Conservation (phyloP, 2,113 vertebrate genomes). For the Silurus meridionalis region DNA sequence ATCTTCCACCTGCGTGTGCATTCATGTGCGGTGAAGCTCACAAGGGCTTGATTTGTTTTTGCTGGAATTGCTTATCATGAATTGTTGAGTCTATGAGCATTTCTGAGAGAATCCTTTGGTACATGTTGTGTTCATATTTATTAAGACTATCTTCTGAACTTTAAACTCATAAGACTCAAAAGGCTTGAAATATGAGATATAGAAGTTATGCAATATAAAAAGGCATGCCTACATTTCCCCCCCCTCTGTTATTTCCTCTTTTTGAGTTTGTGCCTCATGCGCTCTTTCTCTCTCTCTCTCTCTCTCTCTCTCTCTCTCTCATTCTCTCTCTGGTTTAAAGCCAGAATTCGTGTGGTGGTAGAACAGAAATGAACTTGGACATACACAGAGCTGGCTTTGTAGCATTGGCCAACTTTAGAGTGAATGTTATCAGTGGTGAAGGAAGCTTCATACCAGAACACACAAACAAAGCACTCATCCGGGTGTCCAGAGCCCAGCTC, state of each 20-base stretch:
- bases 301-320: background rate
- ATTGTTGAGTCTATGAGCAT: background rate
- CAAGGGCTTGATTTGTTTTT: slow-evolving; percentile 1
- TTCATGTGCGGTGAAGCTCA: background rate
- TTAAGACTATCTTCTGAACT: background rate
- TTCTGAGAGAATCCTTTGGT: background rate
- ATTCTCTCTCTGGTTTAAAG: background rate
- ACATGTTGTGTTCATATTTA: background rate
- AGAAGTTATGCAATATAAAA: slow-evolving; percentile 19
- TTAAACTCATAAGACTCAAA: background rate
- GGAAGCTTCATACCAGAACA: slow-evolving; percentile 33
- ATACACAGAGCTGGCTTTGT: slow-evolving; percentile 31
- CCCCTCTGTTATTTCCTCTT: background rate
- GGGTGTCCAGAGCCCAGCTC: background rate
- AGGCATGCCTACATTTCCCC: background rate
- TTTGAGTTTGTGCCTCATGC: background rate
- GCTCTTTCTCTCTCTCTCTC: background rate
- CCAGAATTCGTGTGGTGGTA: slow-evolving; percentile 17
- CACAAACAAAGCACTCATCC: slow-evolving; percentile 32
- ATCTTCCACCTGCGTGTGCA: slow-evolving; percentile 29
- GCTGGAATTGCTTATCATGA: background rate
- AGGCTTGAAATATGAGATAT: background rate
- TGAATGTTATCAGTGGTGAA: slow-evolving; percentile 31
- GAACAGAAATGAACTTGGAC: slow-evolving; percentile 29
- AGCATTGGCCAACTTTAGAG: slow-evolving; percentile 35